A percentile compares a stretch with the other conserved stretches of the same genome.
Conservation (phyloP, 2,888 invertebrate genomes). For the Leucophenga maculata region DNA sequence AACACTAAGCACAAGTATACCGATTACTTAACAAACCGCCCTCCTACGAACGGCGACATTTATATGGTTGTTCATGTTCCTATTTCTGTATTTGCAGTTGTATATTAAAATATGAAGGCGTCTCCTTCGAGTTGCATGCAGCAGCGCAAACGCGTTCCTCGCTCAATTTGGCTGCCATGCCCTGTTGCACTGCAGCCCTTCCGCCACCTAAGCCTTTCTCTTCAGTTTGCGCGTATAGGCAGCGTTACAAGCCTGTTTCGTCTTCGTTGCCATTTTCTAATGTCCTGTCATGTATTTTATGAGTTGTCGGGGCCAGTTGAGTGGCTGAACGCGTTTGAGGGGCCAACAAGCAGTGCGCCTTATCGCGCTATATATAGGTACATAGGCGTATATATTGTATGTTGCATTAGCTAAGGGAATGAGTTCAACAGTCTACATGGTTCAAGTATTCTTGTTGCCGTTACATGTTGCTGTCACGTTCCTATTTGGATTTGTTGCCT, state of each 20-base stretch:
- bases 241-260: constrained; percentile 28
- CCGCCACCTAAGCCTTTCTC: too few species aligned
- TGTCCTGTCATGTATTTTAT: constrained; percentile 66
- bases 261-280: constrained; percentile 55
- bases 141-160: constrained; percentile 3
- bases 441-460: constrained; percentile 20
- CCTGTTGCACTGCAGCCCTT: not conserved
- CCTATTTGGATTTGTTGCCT: not conserved
- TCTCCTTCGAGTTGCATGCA: constrained; percentile 1
- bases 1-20: too few species aligned
- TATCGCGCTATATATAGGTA: constrained; percentile 7
- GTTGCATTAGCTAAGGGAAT: constrained; percentile 66
- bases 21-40: too few species aligned
- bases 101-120: constrained; percentile 11
- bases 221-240: not conserved
- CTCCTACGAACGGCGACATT: too few species aligned
- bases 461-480: constrained; percentile 13
- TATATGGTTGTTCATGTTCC: too few species aligned
- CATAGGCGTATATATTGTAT: constrained; percentile 50
- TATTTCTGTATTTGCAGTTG: constrained; percentile 3
- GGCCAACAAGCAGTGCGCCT: constrained; percentile 2
- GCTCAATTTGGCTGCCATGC: constrained; percentile 18
- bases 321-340: not conserved
- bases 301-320: constrained; percentile 60
- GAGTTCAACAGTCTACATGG: constrained; percentile 54